phyloP scores from a whole-genome alignment of 2,113 vertebrate species.

The Crotalus tigris region DNA sequence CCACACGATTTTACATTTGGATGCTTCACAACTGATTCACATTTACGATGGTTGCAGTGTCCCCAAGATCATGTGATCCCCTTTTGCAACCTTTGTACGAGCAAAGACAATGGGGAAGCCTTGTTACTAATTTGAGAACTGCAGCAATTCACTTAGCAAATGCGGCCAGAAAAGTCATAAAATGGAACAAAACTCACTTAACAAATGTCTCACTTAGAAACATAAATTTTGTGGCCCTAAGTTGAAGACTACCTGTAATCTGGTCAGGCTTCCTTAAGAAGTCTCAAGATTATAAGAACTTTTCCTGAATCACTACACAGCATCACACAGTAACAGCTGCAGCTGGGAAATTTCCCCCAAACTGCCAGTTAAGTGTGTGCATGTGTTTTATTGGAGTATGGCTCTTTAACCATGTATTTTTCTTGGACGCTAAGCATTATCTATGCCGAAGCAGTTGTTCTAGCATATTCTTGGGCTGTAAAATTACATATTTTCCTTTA shows the following conservation, averaged over 20 bases:
- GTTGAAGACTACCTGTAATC: not conserved
- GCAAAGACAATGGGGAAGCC: not conserved
- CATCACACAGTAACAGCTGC: not conserved
- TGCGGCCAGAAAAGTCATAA: not conserved
- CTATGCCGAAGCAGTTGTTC: not conserved
- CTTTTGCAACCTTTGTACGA: not conserved
- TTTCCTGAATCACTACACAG: not conserved
- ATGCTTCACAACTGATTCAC: not conserved
- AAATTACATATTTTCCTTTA: slow-evolving; percentile 14
- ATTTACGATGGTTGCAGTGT: not conserved
- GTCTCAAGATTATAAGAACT: not conserved
- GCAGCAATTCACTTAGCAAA: not conserved
- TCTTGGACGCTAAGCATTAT: slow-evolving; percentile 5
- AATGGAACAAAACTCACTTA: not conserved
- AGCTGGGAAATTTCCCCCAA: not conserved
- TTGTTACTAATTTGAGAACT: not conserved
- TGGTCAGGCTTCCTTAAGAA: not conserved
- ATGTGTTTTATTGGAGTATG: not conserved
- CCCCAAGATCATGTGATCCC: not conserved
- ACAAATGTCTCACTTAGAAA: not conserved
- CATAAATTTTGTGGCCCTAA: not conserved
- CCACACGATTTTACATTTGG: not conserved
- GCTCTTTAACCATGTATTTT: not conserved
- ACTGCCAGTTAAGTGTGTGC: not conserved
- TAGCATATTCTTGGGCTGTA: slow-evolving; percentile 2